Percentiles rank a stretch among this genome's conserved stretches.
Evolutionary conservation across 92 coral and sea anemone genomes (phyloP).

Genomic region (Muricea muricata): DNA sequence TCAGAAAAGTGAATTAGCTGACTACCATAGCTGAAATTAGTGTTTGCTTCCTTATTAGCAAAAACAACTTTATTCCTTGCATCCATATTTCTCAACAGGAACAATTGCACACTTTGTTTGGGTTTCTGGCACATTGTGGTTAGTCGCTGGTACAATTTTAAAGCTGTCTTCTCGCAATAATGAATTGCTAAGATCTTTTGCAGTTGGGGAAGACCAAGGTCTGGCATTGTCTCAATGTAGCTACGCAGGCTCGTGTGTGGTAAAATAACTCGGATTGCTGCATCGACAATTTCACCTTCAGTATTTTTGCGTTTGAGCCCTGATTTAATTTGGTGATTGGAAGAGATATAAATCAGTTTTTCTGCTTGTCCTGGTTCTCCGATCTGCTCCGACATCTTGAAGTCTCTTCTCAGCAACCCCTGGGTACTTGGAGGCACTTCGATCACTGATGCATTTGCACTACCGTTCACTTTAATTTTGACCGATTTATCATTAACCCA

Average conservation of each 20-base stretch:
- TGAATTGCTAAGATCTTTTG: constrained; percentile 40
- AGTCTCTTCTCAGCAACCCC: constrained; percentile 16
- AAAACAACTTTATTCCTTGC: constrained; percentile 64
- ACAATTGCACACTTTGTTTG: constrained; percentile 58
- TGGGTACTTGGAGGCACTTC: constrained; percentile 4
- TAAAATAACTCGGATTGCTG: constrained; percentile 50
- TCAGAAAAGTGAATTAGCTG: constrained; percentile 64
- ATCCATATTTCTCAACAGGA: constrained; percentile 55
- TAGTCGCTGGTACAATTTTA: constrained; percentile 47
- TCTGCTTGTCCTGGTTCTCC: constrained; percentile 62
- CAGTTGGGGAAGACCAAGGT: constrained; percentile 39
- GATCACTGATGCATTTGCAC: background rate
- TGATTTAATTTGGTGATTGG: constrained; percentile 45
- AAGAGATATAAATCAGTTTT: constrained; percentile 37
- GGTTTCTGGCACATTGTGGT: constrained; percentile 54
- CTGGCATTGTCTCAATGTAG: constrained; percentile 18
- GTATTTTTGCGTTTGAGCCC: constrained; percentile 49
- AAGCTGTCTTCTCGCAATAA: constrained; percentile 46
- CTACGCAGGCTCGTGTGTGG: constrained; percentile 37
- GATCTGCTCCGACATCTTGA: constrained; percentile 43
- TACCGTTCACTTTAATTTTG: background rate
- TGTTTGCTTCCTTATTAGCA: constrained; percentile 74
- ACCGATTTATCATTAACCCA: background rate
- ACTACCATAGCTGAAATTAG: constrained; percentile 67
- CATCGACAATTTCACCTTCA: constrained; percentile 58